Evolutionary conservation across 2,113 vertebrate genomes (phyloP).

Genomic region (Cygnus buccinator): DNA sequence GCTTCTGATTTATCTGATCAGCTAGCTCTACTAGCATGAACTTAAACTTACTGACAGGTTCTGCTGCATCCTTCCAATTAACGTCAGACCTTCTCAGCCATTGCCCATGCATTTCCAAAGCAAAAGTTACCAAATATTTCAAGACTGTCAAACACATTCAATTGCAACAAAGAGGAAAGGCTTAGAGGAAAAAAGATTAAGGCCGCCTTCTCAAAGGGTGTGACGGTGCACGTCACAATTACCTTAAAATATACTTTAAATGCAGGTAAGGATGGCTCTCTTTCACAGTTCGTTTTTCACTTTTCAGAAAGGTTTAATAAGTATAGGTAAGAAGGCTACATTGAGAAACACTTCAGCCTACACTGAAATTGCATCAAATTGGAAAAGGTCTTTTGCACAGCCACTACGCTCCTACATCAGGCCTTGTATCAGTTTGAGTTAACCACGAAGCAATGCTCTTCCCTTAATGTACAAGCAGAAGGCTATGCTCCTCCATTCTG

Average conservation of each 20-base stretch:
- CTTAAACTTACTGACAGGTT: constrained; percentile 65
- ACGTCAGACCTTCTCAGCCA: constrained; percentile 27
- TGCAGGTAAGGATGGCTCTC: background rate
- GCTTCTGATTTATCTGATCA: constrained; percentile 60
- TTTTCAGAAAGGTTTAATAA: background rate
- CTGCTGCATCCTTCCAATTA: constrained; percentile 67
- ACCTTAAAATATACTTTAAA: background rate
- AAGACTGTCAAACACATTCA: constrained; percentile 29
- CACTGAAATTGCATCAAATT: background rate
- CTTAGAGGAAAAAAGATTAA: background rate
- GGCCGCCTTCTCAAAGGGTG: background rate
- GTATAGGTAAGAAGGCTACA: background rate
- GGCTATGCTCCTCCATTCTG: background rate
- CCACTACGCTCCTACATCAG: background rate
- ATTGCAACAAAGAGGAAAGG: background rate
- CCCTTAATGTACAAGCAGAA: background rate
- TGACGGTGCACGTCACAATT: background rate
- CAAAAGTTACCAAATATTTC: constrained; percentile 32
- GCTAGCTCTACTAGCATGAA: background rate
- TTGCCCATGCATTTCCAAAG: background rate
- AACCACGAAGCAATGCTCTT: background rate
- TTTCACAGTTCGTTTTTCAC: background rate
- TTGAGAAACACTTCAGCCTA: background rate
- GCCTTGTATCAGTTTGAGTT: constrained; percentile 22
- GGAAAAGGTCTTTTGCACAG: background rate